A percentile compares a stretch with the other conserved stretches of the same genome.
Conservation (phyloP, 2,888 invertebrate genomes). For the Callimorpha dominula region DNA sequence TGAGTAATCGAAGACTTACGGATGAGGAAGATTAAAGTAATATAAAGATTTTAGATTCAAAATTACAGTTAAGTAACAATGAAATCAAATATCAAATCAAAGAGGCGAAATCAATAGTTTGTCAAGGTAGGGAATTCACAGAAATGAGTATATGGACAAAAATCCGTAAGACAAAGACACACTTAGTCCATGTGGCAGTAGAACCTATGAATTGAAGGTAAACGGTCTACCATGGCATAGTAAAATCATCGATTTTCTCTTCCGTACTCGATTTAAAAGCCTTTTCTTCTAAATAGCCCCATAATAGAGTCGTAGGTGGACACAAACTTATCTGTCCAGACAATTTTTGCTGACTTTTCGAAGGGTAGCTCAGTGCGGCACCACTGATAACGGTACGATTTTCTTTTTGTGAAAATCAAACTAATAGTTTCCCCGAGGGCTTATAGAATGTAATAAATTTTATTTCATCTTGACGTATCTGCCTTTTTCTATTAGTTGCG, state of each 20-base stretch:
- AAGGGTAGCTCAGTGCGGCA: slow-evolving; percentile 51
- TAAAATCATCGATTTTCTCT: not conserved
- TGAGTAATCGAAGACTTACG: too few relatives aligned
- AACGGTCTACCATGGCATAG: not conserved
- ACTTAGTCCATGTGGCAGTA: too few relatives aligned
- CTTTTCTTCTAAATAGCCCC: slow-evolving; percentile 25
- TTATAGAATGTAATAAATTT: slow-evolving; percentile 73
- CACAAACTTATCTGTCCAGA: slow-evolving; percentile 50
- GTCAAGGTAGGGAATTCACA: too few relatives aligned
- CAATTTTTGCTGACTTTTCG: slow-evolving; percentile 60
- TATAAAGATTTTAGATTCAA: too few relatives aligned
- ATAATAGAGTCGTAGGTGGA: slow-evolving; percentile 31
- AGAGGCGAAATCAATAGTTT: too few relatives aligned
- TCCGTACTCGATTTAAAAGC: slow-evolving; percentile 1
- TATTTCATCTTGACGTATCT: slow-evolving; percentile 72
- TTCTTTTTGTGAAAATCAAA: slow-evolving; percentile 72
- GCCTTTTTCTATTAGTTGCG: slow-evolving; percentile 70
- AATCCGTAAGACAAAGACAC: too few relatives aligned
- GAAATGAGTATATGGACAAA: not conserved
- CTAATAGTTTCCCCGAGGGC: slow-evolving; percentile 72
- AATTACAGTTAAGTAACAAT: too few relatives aligned
- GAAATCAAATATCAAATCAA: too few relatives aligned
- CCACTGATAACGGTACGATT: slow-evolving; percentile 64
- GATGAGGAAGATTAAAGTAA: too few relatives aligned
- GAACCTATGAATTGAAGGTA: not conserved